Percentiles rank a stretch among this genome's conserved stretches.
Conservation (phyloP, 2,888 invertebrate genomes). For the Ypsolopha scabrella region DNA sequence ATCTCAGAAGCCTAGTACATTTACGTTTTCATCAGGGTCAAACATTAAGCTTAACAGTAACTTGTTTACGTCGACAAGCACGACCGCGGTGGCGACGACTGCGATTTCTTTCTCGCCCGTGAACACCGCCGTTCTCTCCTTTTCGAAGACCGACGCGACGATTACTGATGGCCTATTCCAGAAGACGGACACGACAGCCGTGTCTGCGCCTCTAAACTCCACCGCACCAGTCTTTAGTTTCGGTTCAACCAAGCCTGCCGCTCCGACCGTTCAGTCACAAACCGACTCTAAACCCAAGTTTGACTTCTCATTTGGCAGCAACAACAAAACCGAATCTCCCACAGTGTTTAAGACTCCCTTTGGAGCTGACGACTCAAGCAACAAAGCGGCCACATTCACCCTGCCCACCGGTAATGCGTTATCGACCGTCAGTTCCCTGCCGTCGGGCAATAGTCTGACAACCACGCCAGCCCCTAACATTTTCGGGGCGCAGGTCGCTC, state of each 20-base stretch:
- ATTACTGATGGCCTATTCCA: conserved; percentile 19
- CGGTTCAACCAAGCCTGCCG: conserved; percentile 16
- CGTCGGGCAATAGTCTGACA: not conserved
- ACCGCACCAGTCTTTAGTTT: conserved; percentile 36
- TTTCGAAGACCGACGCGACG: conserved; percentile 8
- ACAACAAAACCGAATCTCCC: conserved; percentile 18
- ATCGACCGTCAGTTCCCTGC: not conserved
- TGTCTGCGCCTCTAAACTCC: conserved; percentile 10
- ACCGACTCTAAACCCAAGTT: conserved; percentile 27
- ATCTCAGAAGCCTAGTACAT: conserved; percentile 14
- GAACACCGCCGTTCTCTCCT: conserved; percentile 7
- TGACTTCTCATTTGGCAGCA: conserved; percentile 29
- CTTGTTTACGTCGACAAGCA: conserved; percentile 18
- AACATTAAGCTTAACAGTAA: conserved; percentile 13
- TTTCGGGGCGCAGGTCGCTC: no score
- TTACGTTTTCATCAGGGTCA: conserved; percentile 17
- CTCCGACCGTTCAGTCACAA: conserved; percentile 17
- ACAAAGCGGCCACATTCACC: not conserved
- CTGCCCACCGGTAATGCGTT: no score
- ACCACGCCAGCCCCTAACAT: not conserved
- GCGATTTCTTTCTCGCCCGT: not conserved
- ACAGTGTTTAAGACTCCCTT: conserved; percentile 20
- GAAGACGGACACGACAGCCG: conserved; percentile 14
- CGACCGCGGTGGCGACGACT: conserved; percentile 11
- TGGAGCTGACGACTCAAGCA: conserved; percentile 13